These are phyloP conservation scores for Rissa tridactyla DNA, from an alignment of 2,113 vertebrate species.

Conservation along the genomic window DNA sequence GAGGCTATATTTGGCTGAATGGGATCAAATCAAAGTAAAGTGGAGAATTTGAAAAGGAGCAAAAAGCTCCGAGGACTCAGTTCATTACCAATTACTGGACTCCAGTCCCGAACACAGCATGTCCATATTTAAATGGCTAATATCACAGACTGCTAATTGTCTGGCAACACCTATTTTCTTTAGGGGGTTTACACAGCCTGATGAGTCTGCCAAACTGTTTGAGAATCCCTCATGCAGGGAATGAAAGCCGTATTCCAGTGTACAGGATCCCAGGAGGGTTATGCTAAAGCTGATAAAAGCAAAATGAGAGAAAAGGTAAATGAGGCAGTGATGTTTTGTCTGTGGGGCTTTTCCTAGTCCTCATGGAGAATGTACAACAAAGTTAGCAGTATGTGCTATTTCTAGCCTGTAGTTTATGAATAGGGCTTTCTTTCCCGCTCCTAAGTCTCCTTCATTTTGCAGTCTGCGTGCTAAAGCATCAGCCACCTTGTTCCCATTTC, in stretches of 20 bases:
- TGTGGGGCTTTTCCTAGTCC: neutral
- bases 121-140: constrained; percentile 47
- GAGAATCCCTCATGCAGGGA: constrained; percentile 23
- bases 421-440: constrained; percentile 19
- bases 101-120: neutral
- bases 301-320: neutral
- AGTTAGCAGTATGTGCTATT: constrained; percentile 52
- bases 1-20: constrained; percentile 14
- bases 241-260: neutral
- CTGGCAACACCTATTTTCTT: constrained; percentile 39
- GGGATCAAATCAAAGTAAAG: constrained; percentile 23
- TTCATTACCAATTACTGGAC: neutral
- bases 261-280: neutral
- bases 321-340: neutral
- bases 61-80: constrained; percentile 1
- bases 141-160: constrained; percentile 45
- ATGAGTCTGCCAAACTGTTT: constrained; percentile 28
- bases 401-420: constrained; percentile 57
- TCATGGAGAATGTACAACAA: neutral
- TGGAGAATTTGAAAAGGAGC: neutral
- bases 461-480: constrained; percentile 4
- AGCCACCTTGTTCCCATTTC: neutral
- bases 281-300: constrained; percentile 13
- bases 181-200: constrained; percentile 11
- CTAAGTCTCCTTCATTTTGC: constrained; percentile 25